Evolutionary conservation across 2,797 vertebrate genomes (phyloP).

Genomic region (Philypnodon macrostomus): DNA sequence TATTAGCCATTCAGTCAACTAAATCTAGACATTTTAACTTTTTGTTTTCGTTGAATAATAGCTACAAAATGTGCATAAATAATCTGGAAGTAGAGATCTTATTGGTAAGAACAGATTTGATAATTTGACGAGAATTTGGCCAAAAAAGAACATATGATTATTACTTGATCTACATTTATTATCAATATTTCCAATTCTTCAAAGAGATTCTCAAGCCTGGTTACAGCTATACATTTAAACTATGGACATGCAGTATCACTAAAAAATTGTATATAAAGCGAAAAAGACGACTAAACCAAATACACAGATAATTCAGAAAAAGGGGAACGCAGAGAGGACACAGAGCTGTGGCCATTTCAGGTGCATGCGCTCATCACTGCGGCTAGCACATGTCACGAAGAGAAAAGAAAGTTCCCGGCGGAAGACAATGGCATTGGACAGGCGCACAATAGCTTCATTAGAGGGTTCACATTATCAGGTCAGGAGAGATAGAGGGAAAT

Average conservation of each 20-base stretch:
- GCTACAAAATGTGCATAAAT: no score
- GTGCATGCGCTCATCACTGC: conserved; percentile 76
- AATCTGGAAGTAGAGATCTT: no score
- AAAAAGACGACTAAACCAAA: conserved; percentile 35
- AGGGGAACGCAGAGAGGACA: conserved; percentile 28
- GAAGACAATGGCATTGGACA: conserved; percentile 81
- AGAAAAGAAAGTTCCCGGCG: conserved; percentile 64
- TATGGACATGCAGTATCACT: conserved; percentile 2
- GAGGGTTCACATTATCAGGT: conserved; percentile 78
- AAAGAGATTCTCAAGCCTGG: no score
- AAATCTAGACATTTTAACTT: no score
- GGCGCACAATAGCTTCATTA: conserved; percentile 87
- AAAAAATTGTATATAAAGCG: conserved; percentile 27
- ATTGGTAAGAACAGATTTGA: no score
- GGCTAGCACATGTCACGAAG: conserved; percentile 48
- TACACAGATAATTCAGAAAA: conserved; percentile 36
- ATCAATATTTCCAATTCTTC: no score
- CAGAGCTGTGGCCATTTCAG: conserved; percentile 74
- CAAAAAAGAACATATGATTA: no score
- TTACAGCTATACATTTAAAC: no score
- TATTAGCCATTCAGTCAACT: no score
- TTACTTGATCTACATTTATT: no score
- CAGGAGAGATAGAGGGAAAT: conserved; percentile 74
- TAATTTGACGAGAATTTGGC: no score
- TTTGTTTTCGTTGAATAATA: no score